Base-by-base conservation (phyloP, 2,113 vertebrate species). In the Hippocampus comes region DNA sequence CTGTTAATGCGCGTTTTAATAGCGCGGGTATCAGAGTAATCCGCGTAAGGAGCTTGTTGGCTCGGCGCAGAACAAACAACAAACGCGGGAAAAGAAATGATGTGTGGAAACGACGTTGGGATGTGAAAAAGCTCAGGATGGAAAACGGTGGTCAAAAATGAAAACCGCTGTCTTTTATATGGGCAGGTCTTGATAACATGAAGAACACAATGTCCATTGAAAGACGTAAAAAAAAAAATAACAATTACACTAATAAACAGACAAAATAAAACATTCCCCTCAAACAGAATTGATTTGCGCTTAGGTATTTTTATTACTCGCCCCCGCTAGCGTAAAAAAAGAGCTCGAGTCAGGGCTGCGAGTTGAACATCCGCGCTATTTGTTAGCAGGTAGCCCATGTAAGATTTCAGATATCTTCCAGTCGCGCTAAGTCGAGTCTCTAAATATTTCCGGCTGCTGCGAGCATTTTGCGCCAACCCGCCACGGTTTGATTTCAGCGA, bases 1-100 rank as follows among this genome's bases (percentile, higher is more conserved):
- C 79, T 75, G 65, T 84, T 90, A 88, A 88, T 84, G 67, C 65
- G 67, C 46, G 20, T 65, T 65, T 72, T 77, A 86, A 85, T 74
- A 83, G 81, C 68, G 78, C 42, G 4, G 67, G 80, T 84, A 79
- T 81, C 82, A 87, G 83, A 60, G 23, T 70, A 14, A 27, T 66
- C 53, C 80, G 70, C 77, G 63, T 10, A 72, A 81, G 60, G 17
- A 72, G 71, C 73, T 78, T 38, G 38, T 67, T 64, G 43, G 49
- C 61, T 72, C 61, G 42, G 25, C 63, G 70, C 42, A 74, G 38
- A 63, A 48, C 41, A 38, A 42, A n/a, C 63, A 1, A 42, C 63
- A n/a, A 43, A 21, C 4, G n/a, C n/a, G 34, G 9, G 21, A n/a
- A 56, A 21, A 56, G 21, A 56, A 56, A 10, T 23, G 21, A 38